Evolutionary conservation across 1,140 invertebrate species (phyloP).

Genomic region (Polyergus mexicanus): DNA sequence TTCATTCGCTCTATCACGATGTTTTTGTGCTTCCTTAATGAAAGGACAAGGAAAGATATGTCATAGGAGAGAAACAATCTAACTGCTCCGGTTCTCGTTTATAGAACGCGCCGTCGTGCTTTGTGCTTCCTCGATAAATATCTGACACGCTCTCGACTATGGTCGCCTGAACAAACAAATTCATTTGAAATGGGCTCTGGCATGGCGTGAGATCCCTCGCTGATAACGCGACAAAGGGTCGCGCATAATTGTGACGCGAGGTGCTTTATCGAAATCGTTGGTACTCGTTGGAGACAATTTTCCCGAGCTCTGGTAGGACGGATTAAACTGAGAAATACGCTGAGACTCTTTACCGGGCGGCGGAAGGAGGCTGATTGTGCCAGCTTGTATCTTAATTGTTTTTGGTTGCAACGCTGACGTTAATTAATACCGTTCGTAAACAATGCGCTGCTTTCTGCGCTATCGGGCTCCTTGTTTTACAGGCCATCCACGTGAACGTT

Average conservation of each 20-base stretch:
- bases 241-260: constrained; percentile 44
- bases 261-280: constrained; percentile 57
- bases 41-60: constrained; percentile 53
- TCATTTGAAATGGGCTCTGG: constrained; percentile 22
- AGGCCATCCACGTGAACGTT: constrained; percentile 24
- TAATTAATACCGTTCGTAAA: constrained; percentile 82
- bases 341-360: constrained; percentile 21
- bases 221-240: constrained; percentile 24
- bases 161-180: constrained; percentile 40
- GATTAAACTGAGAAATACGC: constrained; percentile 41
- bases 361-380: constrained; percentile 26
- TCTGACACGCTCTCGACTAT: constrained; percentile 37
- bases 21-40: constrained; percentile 63
- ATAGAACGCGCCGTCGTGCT: not conserved
- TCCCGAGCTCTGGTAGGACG: not conserved
- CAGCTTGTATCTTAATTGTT: constrained; percentile 81
- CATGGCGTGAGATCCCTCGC: constrained; percentile 14
- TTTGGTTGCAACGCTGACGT: constrained; percentile 75
- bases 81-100: constrained; percentile 29
- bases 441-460: constrained; percentile 73
- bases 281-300: constrained; percentile 34
- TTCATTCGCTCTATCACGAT: constrained; percentile 65
- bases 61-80: constrained; percentile 17
- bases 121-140: constrained; percentile 44
- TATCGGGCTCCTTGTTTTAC: constrained; percentile 64